Evolutionary conservation across 37 sponge, comb jelly and placozoan genomes (phyloP).

Genomic region (Oopsacas minuta): DNA sequence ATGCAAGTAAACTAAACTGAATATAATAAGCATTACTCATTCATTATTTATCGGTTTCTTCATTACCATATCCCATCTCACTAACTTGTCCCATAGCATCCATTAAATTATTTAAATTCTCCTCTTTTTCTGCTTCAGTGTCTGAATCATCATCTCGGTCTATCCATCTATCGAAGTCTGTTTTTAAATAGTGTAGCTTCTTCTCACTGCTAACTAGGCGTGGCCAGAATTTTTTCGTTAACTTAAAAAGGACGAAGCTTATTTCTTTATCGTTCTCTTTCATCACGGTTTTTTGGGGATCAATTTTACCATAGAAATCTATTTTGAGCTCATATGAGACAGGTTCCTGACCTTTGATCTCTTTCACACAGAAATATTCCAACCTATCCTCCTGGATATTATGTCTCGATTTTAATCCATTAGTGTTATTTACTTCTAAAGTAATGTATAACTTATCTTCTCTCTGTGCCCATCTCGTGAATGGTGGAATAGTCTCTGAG

Average conservation of each 20-base stretch:
- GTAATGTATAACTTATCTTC: not conserved
- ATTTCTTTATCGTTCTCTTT: not conserved
- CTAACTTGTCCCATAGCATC: not conserved
- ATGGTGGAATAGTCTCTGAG: not conserved
- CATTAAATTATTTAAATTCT: not conserved
- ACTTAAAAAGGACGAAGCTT: not conserved
- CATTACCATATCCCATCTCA: not conserved
- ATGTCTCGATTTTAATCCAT: not conserved
- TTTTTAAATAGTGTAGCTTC: not conserved
- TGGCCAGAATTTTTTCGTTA: not conserved
- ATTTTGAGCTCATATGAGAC: not conserved
- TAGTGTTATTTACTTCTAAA: not conserved
- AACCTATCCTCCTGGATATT: not conserved
- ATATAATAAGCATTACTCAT: too few relatives aligned
- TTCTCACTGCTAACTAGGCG: not conserved
- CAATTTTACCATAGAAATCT: not conserved
- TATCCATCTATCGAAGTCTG: not conserved
- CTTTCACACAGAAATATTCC: not conserved
- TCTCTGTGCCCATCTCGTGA: constrained; percentile 2
- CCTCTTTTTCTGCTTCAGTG: not conserved
- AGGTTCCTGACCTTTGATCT: not conserved
- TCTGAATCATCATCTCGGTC: not conserved
- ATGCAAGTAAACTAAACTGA: too few relatives aligned
- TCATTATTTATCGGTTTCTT: too few relatives aligned
- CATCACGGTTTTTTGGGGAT: not conserved